phyloP scores from a whole-genome alignment of 2,888 invertebrate species.

The Congeria kusceri region DNA sequence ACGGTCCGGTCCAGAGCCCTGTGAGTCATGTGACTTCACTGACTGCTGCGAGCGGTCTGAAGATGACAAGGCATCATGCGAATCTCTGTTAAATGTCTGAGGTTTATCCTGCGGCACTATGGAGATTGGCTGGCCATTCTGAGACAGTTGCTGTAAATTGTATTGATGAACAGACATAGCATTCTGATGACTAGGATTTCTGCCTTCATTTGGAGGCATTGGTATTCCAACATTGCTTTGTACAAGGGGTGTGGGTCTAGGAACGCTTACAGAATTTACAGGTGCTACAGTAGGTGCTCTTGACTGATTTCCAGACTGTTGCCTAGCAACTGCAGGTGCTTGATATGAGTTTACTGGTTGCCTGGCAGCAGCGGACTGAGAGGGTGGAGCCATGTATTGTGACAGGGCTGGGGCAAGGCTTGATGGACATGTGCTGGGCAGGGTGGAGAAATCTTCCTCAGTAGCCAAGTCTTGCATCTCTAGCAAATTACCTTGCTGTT shows the following conservation, averaged over 20 bases:
- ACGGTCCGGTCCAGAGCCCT: conserved; percentile 43
- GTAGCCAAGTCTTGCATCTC: conserved; percentile 61
- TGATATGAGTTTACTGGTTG: conserved; percentile 18
- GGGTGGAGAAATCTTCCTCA: conserved; percentile 38
- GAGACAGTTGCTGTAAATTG: conserved; percentile 38
- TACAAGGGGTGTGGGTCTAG: conserved; percentile 76
- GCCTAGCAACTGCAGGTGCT: not conserved
- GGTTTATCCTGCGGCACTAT: conserved; percentile 36
- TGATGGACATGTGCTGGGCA: conserved; percentile 34
- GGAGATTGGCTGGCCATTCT: conserved; percentile 45
- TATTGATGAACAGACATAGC: conserved; percentile 9
- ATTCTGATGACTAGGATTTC: not conserved
- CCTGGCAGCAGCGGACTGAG: not conserved
- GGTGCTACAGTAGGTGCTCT: conserved; percentile 17
- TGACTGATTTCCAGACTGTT: conserved; percentile 1
- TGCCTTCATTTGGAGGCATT: conserved; percentile 17
- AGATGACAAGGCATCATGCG: not conserved
- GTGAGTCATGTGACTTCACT: conserved; percentile 37
- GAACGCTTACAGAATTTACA: conserved; percentile 75
- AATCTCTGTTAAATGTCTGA: conserved; percentile 27
- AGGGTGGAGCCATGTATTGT: conserved; percentile 13
- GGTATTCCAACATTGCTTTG: conserved; percentile 74
- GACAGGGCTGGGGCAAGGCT: conserved; percentile 32
- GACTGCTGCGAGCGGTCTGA: conserved; percentile 11
- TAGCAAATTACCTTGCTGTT: conserved; percentile 66